Evolutionary conservation across 1,140 invertebrate species (phyloP), one percentile per base, ranked within the genome.

Genomic region (Pectinophora gossypiella): DNA sequence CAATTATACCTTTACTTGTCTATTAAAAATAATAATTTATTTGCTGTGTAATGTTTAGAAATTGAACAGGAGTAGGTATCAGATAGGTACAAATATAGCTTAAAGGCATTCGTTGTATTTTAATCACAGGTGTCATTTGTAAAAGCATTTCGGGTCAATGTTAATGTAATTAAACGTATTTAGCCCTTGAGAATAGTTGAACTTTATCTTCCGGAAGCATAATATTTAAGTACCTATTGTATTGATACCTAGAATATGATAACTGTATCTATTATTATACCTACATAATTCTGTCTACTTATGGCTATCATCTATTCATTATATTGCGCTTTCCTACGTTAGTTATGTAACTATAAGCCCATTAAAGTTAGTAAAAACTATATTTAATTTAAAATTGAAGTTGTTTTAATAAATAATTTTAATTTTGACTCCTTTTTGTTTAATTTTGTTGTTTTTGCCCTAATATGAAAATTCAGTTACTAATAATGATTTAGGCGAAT

Each of bases 321-420:
- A 64, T 68, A 72, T 82, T 82, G 61, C 63, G 68, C 64, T 73
- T 67, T 73, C 71, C 65, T 71, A 65, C 69, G 56, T 82, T 78
- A 76, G 64, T 76, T 72, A 54, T 56, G 56, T 76, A 78, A 75
- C 60, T 76, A 52, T 74, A 76, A 82, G 72, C 74, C 74, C 72
- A 72, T 86, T n/a, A 83, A 76, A 68, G 75, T 79, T 85, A 86
- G 83, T 76, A 68, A 68, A 69, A 76, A 71, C 69, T 83, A 79
- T 83, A 79, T 76, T 79, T 82, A 73, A 82, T 78, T 81, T 73
- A 79, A 79, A 64, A 78, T 74, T 75, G 69, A 78, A 82, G 70
- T 79, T 84, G 79, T 86, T 83, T 84, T 72, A 86, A 84, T 84
- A 86, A 84, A 86, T 80, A 72, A 82, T 70, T 86, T 80, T 86